Evolutionary conservation across 2,797 vertebrate species (phyloP), one percentile per base, ranked within the genome.

Genomic region (Sebastes hopkinsi): DNA sequence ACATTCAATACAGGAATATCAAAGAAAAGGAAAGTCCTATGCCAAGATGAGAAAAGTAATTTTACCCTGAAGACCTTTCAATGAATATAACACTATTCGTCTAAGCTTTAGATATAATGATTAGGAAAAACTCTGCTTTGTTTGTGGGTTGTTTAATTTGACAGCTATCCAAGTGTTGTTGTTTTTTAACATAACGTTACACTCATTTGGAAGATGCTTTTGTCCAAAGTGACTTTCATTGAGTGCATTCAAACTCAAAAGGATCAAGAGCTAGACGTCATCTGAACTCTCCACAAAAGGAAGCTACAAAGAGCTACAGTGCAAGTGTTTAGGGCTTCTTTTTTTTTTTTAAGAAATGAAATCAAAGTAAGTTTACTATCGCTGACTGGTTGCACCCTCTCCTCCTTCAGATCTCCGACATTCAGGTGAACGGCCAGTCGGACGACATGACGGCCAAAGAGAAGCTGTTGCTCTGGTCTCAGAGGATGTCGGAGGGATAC

Each of bases 361-460:
- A 50, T 52, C 1, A 5, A 67, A 23, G 23, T 16, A 10, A 5
- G 12, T 72, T 36, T 52, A 18, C 55, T 3, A 0, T 36, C 10
- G 3, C 58, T 77, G 18, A 77, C 54, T 2, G 0, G 0, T 1
- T 25, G 42, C 29, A 2, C 8, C 18, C 1, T 72, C 56, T 61
- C 11, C 3, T 34, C 25, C 38, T 16, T 3, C 95, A 99, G 98
- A 99, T 99, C 94, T 99, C 98, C 0, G 98, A 99, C 94, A 99
- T 99, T 86, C 98, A 99, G 96, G 98, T 99, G 87, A 97, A 95
- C 0, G 98, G 98, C 38, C 98, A 99, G 95, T 99, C 98, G 0
- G 98, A 99, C 83, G 97, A 99, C 93, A 99, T 99, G 98, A 99
- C 98, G 0, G 98, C 98, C 87, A 99, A 99, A 75, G 98, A 99